Conservation (phyloP, 2,113 vertebrate genomes). For the Ageneiosus marmoratus region DNA sequence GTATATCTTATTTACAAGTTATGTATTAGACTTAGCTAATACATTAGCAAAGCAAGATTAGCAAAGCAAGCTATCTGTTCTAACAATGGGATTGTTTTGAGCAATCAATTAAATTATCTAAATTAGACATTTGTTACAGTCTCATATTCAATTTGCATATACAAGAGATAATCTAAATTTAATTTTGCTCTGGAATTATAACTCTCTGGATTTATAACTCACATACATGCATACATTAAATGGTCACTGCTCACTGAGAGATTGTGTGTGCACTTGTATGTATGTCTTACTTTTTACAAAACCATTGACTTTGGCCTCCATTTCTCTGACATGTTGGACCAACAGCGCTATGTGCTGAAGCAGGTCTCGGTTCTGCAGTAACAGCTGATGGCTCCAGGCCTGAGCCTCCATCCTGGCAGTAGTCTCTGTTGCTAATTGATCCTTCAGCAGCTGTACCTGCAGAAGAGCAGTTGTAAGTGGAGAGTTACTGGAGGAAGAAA, state of each 20-base stretch:
- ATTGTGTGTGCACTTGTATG: neutral
- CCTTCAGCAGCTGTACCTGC: slow-evolving; percentile 81
- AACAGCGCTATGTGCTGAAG: slow-evolving; percentile 81
- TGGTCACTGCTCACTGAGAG: neutral
- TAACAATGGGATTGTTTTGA: no score
- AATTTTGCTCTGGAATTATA: neutral
- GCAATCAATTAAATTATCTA: no score
- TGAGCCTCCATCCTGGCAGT: slow-evolving; percentile 80
- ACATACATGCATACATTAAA: neutral
- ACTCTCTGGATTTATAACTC: no score
- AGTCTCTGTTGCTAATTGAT: slow-evolving; percentile 78
- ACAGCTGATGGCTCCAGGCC: slow-evolving; percentile 81
- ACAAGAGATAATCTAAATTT: neutral
- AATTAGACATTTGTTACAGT: no score
- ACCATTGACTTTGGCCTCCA: slow-evolving; percentile 67
- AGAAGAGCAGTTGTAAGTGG: neutral
- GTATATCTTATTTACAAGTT: no score
- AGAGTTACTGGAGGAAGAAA: neutral
- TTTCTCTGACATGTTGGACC: slow-evolving; percentile 82
- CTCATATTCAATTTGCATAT: neutral
- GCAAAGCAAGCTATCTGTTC: no score
- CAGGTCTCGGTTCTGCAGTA: slow-evolving; percentile 82
- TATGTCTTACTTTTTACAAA: slow-evolving; percentile 58
- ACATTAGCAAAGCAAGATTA: no score
- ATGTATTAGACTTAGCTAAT: no score